Conservation (phyloP, 2,888 invertebrate genomes). For the Drosophila diplacantha region DNA sequence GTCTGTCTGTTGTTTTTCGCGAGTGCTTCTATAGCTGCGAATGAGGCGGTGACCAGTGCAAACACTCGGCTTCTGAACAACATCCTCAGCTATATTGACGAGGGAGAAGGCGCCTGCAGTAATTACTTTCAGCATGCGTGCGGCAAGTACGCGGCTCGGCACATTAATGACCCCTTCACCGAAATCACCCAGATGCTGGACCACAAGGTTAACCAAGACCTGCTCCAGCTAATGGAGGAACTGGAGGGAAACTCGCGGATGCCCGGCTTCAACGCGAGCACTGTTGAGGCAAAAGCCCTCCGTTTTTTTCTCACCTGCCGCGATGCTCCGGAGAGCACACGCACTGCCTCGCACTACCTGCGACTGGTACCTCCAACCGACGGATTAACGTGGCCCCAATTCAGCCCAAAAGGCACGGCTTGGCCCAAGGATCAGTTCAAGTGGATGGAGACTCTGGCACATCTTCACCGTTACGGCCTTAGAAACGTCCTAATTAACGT, state of each 20-base stretch:
- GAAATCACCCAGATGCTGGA: constrained; percentile 68
- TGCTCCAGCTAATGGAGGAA: constrained; percentile 49
- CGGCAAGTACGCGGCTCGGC: constrained; percentile 60
- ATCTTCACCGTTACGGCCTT: constrained; percentile 61
- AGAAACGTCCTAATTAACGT: constrained; percentile 40
- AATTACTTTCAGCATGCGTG: constrained; percentile 71
- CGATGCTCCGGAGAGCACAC: constrained; percentile 8
- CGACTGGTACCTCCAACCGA: constrained; percentile 57
- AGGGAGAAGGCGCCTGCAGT: constrained; percentile 53
- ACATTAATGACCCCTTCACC: constrained; percentile 40
- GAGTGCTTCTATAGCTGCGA: not conserved
- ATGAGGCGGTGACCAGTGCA: not conserved
- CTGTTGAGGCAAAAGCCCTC: constrained; percentile 50
- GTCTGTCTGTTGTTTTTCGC: constrained; percentile 6
- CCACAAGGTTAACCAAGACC: constrained; percentile 56
- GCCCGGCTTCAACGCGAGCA: constrained; percentile 1
- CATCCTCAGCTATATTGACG: constrained; percentile 52
- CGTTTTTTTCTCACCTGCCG: constrained; percentile 63
- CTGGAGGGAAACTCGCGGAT: constrained; percentile 2
- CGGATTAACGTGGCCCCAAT: constrained; percentile 59
- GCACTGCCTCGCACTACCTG: constrained; percentile 52
- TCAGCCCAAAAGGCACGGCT: not conserved
- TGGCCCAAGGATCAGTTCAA: constrained; percentile 60
- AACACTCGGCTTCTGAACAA: constrained; percentile 35
- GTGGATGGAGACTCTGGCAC: constrained; percentile 64